phyloP scores from a whole-genome alignment of 2,113 vertebrate species.

The Indri indri region DNA sequence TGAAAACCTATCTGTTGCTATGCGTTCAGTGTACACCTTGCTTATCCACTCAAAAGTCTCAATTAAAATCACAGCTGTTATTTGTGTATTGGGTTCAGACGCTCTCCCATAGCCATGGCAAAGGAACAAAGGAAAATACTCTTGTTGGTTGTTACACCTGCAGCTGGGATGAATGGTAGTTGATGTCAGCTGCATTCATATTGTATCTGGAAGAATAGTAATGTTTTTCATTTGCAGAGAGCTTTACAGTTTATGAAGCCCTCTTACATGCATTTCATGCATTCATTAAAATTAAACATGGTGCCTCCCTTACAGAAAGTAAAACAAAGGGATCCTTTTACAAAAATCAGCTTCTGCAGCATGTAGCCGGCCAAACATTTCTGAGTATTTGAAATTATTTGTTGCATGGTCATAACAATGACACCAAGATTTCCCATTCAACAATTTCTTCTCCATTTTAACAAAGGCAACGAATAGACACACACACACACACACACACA shows the following conservation, averaged over 20 bases:
- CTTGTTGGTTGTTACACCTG: conserved; percentile 55
- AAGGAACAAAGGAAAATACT: conserved; percentile 58
- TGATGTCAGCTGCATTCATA: conserved; percentile 28
- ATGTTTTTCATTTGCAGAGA: conserved; percentile 22
- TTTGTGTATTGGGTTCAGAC: conserved; percentile 27
- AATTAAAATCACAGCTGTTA: conserved; percentile 71
- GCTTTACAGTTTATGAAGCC: background rate
- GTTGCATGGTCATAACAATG: background rate
- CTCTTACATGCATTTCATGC: background rate
- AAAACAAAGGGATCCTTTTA: background rate
- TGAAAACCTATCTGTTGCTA: conserved; percentile 68
- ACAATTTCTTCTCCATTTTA: background rate
- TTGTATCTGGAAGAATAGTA: conserved; percentile 41
- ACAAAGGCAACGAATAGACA: background rate
- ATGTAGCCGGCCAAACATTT: background rate
- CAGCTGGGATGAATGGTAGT: background rate
- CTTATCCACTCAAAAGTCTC: conserved; percentile 40
- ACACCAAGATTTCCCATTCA: background rate
- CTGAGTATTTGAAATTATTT: background rate
- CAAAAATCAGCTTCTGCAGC: background rate
- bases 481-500: background rate
- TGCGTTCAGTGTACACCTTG: conserved; percentile 37
- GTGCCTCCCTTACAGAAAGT: background rate
- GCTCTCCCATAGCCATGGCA: conserved; percentile 20
- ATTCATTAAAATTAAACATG: background rate